Conservation (phyloP, 1,140 invertebrate species). For the Propsilocerus akamusi region DNA sequence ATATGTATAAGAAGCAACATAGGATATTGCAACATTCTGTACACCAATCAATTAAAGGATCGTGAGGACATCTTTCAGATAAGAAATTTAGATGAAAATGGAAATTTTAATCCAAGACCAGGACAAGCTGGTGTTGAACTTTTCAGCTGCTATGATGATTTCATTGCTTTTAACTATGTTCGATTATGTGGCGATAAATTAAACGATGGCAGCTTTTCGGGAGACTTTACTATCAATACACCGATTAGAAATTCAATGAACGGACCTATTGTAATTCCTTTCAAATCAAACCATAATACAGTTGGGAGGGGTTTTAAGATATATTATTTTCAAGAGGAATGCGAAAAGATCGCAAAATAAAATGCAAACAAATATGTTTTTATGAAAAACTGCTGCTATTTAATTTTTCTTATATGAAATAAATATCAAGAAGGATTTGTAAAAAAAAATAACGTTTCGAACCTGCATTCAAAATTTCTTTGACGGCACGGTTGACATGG, state of each 20-base stretch:
- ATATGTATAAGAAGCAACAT: slow-evolving; percentile 45
- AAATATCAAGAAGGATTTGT: no score
- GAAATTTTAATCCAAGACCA: slow-evolving; percentile 32
- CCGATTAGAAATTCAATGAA: slow-evolving; percentile 39
- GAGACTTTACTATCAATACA: slow-evolving; percentile 40
- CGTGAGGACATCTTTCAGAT: slow-evolving; percentile 35
- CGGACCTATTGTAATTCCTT: slow-evolving; percentile 32
- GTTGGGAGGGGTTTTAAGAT: slow-evolving; percentile 34
- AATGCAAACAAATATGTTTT: no score
- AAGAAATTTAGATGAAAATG: slow-evolving; percentile 38
- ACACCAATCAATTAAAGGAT: slow-evolving; percentile 32
- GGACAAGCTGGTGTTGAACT: slow-evolving; percentile 50
- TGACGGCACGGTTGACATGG: no score
- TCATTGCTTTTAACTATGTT: slow-evolving; percentile 41
- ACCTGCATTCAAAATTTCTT: no score
- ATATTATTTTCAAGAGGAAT: slow-evolving; percentile 32
- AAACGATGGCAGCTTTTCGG: slow-evolving; percentile 37
- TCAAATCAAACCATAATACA: slow-evolving; percentile 27
- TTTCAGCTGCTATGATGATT: slow-evolving; percentile 52
- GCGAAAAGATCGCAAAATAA: no score
- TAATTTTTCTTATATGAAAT: background rate
- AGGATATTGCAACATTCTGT: slow-evolving; percentile 43
- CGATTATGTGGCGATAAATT: slow-evolving; percentile 51
- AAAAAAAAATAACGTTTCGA: no score
- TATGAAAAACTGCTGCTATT: background rate